Evolutionary conservation across 2,888 invertebrate species (phyloP).

Genomic region (Mimas tiliae): DNA sequence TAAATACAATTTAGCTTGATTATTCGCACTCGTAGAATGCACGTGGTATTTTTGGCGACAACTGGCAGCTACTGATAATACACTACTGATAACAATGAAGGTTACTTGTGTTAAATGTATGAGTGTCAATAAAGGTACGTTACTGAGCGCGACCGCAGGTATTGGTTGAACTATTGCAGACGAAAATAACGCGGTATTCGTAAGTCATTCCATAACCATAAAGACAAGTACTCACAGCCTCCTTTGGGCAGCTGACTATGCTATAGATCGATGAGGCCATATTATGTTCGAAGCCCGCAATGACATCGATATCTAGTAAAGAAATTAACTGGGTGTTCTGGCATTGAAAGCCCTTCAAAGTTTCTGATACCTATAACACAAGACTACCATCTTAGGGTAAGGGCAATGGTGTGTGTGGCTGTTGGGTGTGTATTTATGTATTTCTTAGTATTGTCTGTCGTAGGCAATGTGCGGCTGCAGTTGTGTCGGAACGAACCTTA

Average conservation of each 20-base stretch:
- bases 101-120: neutral
- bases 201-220: neutral
- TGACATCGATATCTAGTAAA: too few relatives aligned
- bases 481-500: neutral
- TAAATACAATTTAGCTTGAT: neutral
- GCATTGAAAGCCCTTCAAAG: too few relatives aligned
- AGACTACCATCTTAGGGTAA: too few relatives aligned
- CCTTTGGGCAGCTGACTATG: too few relatives aligned
- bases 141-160: neutral
- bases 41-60: neutral
- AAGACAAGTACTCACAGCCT: too few relatives aligned
- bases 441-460: neutral
- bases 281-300: too few relatives aligned
- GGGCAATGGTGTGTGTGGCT: too few relatives aligned
- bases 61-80: constrained; percentile 3
- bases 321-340: too few relatives aligned
- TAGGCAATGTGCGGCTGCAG: neutral
- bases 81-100: neutral
- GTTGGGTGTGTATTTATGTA: neutral
- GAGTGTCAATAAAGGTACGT: neutral
- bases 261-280: too few relatives aligned
- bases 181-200: neutral
- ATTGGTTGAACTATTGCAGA: too few relatives aligned
- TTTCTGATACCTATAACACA: too few relatives aligned
- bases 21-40: neutral